Evolutionary conservation across 1,140 invertebrate genomes (phyloP), one percentile per base, ranked within the genome.

Genomic region (Amphibalanus amphitrite): DNA sequence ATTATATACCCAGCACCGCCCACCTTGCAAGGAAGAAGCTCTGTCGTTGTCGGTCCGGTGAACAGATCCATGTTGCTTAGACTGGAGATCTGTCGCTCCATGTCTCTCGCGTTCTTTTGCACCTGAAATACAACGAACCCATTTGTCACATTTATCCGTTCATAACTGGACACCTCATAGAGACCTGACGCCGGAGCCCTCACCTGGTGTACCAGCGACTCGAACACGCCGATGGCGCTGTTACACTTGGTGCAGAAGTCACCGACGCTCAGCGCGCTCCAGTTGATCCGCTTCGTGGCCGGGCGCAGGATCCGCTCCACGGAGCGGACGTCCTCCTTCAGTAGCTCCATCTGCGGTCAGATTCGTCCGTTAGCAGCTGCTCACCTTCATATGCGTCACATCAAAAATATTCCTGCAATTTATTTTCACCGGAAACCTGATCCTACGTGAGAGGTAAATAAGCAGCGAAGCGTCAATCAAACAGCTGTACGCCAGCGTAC

Each of bases 191-290:
- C 85, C 85, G 17, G 90, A 78, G 67, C 83, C 83, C 0, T 82
- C 77, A 67, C 65, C 23, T 67, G 65, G 10, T 28, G 65, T 3
- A 67, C 65, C 0, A 67, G 28, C 65, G 65, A 67, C 65, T 67
- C 26, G 65, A 67, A 67, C 8, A 67, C 65, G 28, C 65, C n/a
- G n/a, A 67, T 28, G 26, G 28, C n/a, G n/a, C 65, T 28, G n/a
- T 67, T 26, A 17, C 65, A 67, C 65, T 67, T 28, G 28, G 26
- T 28, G 28, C 65, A 67, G 65, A 67, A 67, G 4, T 67, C 65
- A 17, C 0, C 86, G 78, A 33, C 86, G 83, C 0, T 73, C 67
- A 75, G 86, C 89, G 76, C 90, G 90, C 30, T 82, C 82, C 0
- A 67, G n/a, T 79, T 76, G 1, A 89, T 83, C 69, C 89, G 84